Base-by-base conservation (phyloP, 2,888 invertebrate genomes). In the Monoplex corrugatus region DNA sequence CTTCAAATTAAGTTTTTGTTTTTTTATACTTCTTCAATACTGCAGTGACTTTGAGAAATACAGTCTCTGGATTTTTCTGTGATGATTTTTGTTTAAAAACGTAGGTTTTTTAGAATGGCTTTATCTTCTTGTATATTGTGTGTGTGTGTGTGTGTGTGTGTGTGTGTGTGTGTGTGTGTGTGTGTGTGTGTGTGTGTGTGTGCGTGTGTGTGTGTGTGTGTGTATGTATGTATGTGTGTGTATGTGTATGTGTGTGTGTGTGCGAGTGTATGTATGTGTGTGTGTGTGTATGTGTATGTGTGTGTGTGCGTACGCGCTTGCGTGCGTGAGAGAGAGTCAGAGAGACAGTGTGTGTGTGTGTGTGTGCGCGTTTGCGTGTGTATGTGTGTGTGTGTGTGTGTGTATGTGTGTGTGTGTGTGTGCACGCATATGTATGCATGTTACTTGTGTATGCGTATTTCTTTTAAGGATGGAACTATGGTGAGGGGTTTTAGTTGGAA, bases 301-400 rank as follows among this genome's bases (percentile, higher is more conserved):
- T 72, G 72, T 72, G 72, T 72, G 68, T n/a, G n/a, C n/a, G 68
- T 68, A n/a, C n/a, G 68, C 28, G 68, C n/a, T 16, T 68, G 68
- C n/a, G 28, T 68, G 68, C n/a, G 13, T 68, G 68, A 28, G 68
- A 5, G 68, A 5, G n/a, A n/a, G n/a, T n/a, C n/a, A n/a, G n/a
- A n/a, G n/a, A n/a, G n/a, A n/a, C n/a, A n/a, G n/a, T n/a, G n/a
- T n/a, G n/a, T n/a, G n/a, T n/a, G n/a, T n/a, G n/a, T n/a, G n/a
- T n/a, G n/a, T n/a, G n/a, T n/a, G n/a, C n/a, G n/a, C n/a, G n/a
- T n/a, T n/a, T n/a, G n/a, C n/a, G n/a, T n/a, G n/a, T 63, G 63
- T 63, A n/a, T n/a, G 63, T 63, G 63, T 23, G 63, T 63, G 63
- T n/a, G 63, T 63, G 63, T n/a, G 23, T 63, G 63, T n/a, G 63